phyloP scores from a whole-genome alignment of 2,113 vertebrate genomes.

The Pangasianodon hypophthalmus region DNA sequence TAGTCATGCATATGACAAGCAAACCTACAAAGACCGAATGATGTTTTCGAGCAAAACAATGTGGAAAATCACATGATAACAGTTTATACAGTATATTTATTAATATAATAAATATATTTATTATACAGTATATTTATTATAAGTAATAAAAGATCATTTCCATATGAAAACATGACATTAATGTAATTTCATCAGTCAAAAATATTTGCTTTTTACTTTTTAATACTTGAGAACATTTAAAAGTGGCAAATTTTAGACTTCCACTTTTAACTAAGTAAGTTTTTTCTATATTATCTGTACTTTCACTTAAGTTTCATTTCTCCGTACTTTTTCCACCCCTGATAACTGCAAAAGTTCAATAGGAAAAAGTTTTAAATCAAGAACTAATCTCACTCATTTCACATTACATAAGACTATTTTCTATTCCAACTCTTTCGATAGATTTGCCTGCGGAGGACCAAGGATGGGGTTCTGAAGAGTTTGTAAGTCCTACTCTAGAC shows the following conservation, averaged over 20 bases:
- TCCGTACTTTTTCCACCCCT: background rate
- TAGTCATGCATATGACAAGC: background rate
- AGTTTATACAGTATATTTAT: background rate
- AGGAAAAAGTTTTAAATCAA: background rate
- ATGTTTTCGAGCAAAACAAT: no score
- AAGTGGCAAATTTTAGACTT: background rate
- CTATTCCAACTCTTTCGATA: constrained; percentile 35
- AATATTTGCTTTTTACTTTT: background rate
- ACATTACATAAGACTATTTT: background rate
- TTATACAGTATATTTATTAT: background rate
- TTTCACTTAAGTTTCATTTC: background rate
- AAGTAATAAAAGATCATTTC: background rate
- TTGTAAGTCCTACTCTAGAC: constrained; percentile 75
- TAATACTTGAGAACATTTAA: background rate
- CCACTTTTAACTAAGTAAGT: background rate
- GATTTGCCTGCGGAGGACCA: constrained; percentile 64
- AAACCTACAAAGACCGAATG: background rate
- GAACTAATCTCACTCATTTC: background rate
- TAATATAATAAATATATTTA: no score
- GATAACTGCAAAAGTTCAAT: background rate
- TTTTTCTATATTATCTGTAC: background rate
- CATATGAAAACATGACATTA: background rate
- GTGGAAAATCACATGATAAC: background rate
- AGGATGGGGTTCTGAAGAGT: constrained; percentile 81
- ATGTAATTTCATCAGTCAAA: background rate